Evolutionary conservation across 2,113 vertebrate species (phyloP).

Genomic region (Dissostichus mawsoni): DNA sequence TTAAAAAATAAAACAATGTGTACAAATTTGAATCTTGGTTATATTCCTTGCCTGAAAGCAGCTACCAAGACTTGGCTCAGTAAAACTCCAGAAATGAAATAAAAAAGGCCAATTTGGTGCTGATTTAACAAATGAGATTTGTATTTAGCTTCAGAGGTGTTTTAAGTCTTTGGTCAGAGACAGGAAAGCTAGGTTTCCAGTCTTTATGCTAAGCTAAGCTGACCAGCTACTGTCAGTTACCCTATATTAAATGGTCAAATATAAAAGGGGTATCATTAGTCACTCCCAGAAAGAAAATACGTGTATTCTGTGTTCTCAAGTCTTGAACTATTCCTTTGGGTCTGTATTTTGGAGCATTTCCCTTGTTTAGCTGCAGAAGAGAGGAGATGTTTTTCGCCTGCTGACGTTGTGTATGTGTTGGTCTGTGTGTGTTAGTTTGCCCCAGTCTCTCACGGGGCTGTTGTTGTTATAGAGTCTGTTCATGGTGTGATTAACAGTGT

Average conservation of each 20-base stretch:
- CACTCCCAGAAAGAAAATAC: not conserved
- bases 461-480: conserved; percentile 78
- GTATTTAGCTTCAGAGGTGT: too few species aligned
- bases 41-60: not conserved
- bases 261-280: not conserved
- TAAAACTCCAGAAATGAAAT: too few species aligned
- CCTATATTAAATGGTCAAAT: not conserved
- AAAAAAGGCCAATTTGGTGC: too few species aligned
- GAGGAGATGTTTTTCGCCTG: conserved; percentile 13
- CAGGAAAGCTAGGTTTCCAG: not conserved
- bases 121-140: too few species aligned
- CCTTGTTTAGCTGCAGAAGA: conserved; percentile 23
- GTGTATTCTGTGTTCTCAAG: not conserved
- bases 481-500: conserved; percentile 79
- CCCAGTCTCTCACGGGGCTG: conserved; percentile 60
- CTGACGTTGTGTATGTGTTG: conserved; percentile 29
- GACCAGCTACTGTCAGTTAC: not conserved
- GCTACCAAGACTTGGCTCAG: not conserved
- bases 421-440: conserved; percentile 41
- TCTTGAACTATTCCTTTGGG: conserved; percentile 3
- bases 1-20: not conserved
- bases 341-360: conserved; percentile 23
- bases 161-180: not conserved
- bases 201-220: not conserved
- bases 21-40: not conserved